These are phyloP conservation scores for Oncorhynchus masou DNA, from an alignment of 2,113 vertebrate species.

Conservation along the genomic window DNA sequence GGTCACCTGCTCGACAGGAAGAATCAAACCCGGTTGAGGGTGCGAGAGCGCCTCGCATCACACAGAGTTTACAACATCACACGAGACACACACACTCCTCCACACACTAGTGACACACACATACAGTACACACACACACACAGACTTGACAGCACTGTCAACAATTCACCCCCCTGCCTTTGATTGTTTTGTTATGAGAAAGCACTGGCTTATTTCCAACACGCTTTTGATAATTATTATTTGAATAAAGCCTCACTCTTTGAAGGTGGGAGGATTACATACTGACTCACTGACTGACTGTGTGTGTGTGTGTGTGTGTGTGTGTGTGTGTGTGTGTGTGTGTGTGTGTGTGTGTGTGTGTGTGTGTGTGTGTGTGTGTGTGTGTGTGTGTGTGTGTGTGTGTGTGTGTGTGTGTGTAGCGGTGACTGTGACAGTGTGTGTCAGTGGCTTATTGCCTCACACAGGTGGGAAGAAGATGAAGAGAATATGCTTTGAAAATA, in stretches of 20 bases:
- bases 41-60: slow-evolving; percentile 53
- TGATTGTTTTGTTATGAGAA: slow-evolving; percentile 48
- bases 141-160: slow-evolving; percentile 32
- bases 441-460: slow-evolving; percentile 37
- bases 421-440: slow-evolving; percentile 2
- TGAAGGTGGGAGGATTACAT: slow-evolving; percentile 47
- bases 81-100: slow-evolving; percentile 26
- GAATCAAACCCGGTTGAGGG: slow-evolving; percentile 59
- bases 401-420: neutral
- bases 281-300: neutral
- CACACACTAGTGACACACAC: slow-evolving; percentile 16
- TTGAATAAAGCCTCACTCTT: slow-evolving; percentile 51
- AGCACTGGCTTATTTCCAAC: slow-evolving; percentile 19
- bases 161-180: slow-evolving; percentile 29
- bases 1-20: slow-evolving; percentile 66
- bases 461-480: slow-evolving; percentile 49
- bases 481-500: slow-evolving; percentile 56
- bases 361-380: too few relatives aligned
- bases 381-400: too few relatives aligned
- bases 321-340: too few relatives aligned
- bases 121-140: slow-evolving; percentile 19
- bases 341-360: too few relatives aligned
- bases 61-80: slow-evolving; percentile 44
- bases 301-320: too few relatives aligned
- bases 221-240: slow-evolving; percentile 54